These are phyloP conservation scores for Peromyscus maniculatus DNA, from an alignment of 2,113 vertebrate species.

Conservation along the genomic window DNA sequence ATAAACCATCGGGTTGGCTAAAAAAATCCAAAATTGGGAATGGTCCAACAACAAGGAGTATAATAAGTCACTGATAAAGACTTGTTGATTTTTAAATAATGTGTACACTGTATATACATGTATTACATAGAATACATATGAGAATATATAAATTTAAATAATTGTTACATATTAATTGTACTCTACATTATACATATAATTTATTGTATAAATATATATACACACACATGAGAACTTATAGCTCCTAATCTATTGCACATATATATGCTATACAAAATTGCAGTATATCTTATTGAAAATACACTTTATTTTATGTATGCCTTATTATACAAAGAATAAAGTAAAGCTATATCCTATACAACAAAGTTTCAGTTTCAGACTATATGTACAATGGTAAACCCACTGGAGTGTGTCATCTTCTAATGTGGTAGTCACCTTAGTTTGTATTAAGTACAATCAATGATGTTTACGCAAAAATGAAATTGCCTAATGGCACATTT, in stretches of 20 bases:
- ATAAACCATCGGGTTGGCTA: slow-evolving; percentile 28
- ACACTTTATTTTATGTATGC: neutral
- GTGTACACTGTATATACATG: neutral
- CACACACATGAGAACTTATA: neutral
- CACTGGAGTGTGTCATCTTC: neutral
- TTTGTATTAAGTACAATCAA: neutral
- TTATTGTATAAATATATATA: neutral
- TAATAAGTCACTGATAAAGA: neutral
- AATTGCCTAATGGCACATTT: neutral
- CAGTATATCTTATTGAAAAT: neutral
- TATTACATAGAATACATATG: neutral
- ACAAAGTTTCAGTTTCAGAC: neutral
- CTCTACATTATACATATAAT: neutral
- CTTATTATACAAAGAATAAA: neutral
- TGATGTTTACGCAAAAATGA: neutral
- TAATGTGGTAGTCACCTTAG: too few relatives aligned
- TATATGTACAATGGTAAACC: too few relatives aligned
- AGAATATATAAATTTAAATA: slow-evolving; percentile 7
- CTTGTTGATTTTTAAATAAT: slow-evolving; percentile 33
- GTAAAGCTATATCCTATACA: neutral
- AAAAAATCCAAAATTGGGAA: slow-evolving; percentile 49
- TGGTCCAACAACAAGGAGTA: neutral
- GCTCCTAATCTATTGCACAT: neutral
- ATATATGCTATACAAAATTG: neutral
- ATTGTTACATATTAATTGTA: neutral